phyloP scores from a whole-genome alignment of 1,140 invertebrate genomes.

The Zeugodacus cucurbitae region DNA sequence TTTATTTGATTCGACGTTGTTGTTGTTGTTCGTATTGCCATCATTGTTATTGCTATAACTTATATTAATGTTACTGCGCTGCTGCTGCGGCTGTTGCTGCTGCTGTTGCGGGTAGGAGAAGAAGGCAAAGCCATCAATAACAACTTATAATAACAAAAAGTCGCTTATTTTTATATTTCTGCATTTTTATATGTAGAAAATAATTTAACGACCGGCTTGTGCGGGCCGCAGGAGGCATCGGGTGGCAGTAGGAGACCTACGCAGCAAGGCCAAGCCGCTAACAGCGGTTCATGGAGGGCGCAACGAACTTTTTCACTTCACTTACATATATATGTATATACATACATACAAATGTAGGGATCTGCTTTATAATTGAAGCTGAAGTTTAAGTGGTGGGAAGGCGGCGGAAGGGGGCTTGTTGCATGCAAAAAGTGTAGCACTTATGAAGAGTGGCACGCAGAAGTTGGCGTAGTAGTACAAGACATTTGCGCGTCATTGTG shows the following conservation, averaged over 20 bases:
- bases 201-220: background rate
- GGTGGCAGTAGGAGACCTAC: background rate
- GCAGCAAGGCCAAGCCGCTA: background rate
- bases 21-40: conserved; percentile 20
- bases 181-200: conserved; percentile 8
- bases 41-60: conserved; percentile 20
- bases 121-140: conserved; percentile 30
- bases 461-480: background rate
- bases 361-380: background rate
- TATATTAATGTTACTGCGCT: conserved; percentile 50
- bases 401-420: background rate
- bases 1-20: conserved; percentile 17
- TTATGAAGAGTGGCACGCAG: background rate
- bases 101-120: conserved; percentile 40
- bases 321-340: background rate
- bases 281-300: background rate
- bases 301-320: conserved; percentile 4
- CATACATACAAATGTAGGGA: background rate
- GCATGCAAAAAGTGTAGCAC: background rate
- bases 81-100: conserved; percentile 44
- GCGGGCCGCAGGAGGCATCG: background rate
- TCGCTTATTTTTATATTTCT: conserved; percentile 28
- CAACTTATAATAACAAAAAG: conserved; percentile 34
- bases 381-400: background rate
- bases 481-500: background rate